Percentiles rank a stretch among this genome's conserved stretches.
Evolutionary conservation across 2,113 vertebrate genomes (phyloP).

Genomic region (Stomatorhinus ivindoensis): DNA sequence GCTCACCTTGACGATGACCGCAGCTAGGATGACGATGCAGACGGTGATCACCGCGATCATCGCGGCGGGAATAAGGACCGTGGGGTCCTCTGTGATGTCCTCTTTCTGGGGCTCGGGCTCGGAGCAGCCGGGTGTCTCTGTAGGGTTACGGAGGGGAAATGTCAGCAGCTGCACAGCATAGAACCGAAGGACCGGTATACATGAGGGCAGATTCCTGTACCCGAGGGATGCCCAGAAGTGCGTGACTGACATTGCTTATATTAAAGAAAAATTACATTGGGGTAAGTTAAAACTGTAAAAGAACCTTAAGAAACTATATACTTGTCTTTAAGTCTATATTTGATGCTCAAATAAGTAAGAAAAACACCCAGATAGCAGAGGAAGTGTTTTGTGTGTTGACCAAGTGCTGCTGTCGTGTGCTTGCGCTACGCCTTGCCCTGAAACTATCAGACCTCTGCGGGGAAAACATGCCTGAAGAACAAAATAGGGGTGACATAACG

Average conservation of each 20-base stretch:
- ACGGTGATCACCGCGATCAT: neutral
- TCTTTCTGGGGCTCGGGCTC: neutral
- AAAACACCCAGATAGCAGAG: neutral
- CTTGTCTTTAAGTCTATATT: neutral
- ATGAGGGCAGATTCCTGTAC: neutral
- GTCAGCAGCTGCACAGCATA: neutral
- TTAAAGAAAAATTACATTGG: neutral
- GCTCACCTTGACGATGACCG: conserved; percentile 1
- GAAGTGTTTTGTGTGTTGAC: neutral
- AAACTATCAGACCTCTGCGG: neutral
- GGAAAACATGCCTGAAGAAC: neutral
- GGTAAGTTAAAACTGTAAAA: neutral
- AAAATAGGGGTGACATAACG: neutral
- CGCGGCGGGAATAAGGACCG: neutral
- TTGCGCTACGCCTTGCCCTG: neutral
- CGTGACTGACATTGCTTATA: neutral
- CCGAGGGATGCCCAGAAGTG: neutral
- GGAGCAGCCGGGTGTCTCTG: neutral
- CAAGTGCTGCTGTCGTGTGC: neutral
- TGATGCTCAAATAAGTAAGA: neutral
- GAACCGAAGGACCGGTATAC: neutral
- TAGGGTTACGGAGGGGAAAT: neutral
- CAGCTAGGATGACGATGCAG: neutral
- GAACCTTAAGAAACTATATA: neutral
- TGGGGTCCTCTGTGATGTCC: neutral